Evolutionary conservation across 1,140 invertebrate species (phyloP).

Genomic region (Zelostemma sp.): DNA sequence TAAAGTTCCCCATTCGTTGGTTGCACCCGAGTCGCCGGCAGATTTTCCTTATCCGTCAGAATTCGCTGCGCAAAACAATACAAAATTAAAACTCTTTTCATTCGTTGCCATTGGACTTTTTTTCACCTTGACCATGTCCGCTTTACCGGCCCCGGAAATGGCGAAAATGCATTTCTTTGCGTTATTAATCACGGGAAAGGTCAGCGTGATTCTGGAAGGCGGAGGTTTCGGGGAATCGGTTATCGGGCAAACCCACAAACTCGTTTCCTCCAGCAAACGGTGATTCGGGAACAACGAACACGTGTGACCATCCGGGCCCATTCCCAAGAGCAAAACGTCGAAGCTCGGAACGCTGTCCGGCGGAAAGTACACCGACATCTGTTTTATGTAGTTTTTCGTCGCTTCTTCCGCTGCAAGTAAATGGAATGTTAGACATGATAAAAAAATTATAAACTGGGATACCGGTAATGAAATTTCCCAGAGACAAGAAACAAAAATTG

Average conservation of each 20-base stretch:
- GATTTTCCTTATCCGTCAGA: conserved; percentile 77
- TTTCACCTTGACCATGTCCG: conserved; percentile 88
- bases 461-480: no score
- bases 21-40: conserved; percentile 81
- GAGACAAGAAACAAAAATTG: no score
- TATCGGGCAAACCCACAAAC: conserved; percentile 85
- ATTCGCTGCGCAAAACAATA: conserved; percentile 74
- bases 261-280: conserved; percentile 76
- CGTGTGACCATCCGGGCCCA: conserved; percentile 99
- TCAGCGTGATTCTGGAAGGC: conserved; percentile 90
- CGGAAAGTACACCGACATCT: conserved; percentile 76
- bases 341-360: conserved; percentile 77
- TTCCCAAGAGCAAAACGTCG: conserved; percentile 91
- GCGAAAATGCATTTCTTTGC: conserved; percentile 88
- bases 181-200: conserved; percentile 92
- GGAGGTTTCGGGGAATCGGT: conserved; percentile 97
- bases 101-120: no score
- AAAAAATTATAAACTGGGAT: no score
- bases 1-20: conserved; percentile 78
- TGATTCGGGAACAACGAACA: conserved; percentile 97
- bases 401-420: conserved; percentile 79
- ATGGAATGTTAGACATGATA: not conserved
- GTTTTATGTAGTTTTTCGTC: conserved; percentile 83
- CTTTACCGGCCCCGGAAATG: conserved; percentile 86
- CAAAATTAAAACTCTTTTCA: not conserved